Evolutionary conservation across 2,888 invertebrate genomes (phyloP), one percentile per base, ranked within the genome.

Genomic region (Adineta ricciae): DNA sequence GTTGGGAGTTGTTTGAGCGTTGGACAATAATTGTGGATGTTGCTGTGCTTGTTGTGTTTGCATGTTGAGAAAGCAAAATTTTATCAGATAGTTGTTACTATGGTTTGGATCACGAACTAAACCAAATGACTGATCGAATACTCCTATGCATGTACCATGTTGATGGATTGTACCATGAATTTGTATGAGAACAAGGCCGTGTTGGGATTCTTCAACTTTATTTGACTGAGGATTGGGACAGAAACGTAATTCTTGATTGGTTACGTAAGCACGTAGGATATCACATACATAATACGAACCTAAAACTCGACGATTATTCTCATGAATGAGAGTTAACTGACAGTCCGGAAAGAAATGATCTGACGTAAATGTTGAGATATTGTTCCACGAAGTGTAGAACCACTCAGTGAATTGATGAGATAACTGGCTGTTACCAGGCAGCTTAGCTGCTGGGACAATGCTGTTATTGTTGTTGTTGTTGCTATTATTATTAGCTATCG

Each of bases 1-100:
- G 9, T 24, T 41, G 9, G 78, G 78, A 24, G 24, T 38, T 16
- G 38, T 9, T 14, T 19, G 41, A 78, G 24, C 24, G 19, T 9
- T 1, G 2, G 38, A n/a, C 4, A 41, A n/a, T 11, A 41, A 14
- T 72, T 72, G 78, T 8, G 36, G 38, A 24, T 78, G 78, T n/a
- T 78, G 78, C 3, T 21, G 14, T 27, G 8, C 27, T 41, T 78
- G 78, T 41, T 78, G 78, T 24, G 78, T 78, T 78, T 78, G 78
- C 24, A 41, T 38, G n/a, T 78, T 41, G 24, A 32, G 46, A 73
- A 49, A 84, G 14, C 92, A 91, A n/a, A 90, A 92, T 88, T 93
- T 93, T 38, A 93, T 92, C 89, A 93, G 93, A 93, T 93, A 94
- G 88, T 93, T 93, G 88, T 93, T 93, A n/a, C 92, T 91, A 49